These are phyloP conservation scores for Sebastes kiyomatsui DNA, from an alignment of 2,797 vertebrate species.

Conservation along the genomic window DNA sequence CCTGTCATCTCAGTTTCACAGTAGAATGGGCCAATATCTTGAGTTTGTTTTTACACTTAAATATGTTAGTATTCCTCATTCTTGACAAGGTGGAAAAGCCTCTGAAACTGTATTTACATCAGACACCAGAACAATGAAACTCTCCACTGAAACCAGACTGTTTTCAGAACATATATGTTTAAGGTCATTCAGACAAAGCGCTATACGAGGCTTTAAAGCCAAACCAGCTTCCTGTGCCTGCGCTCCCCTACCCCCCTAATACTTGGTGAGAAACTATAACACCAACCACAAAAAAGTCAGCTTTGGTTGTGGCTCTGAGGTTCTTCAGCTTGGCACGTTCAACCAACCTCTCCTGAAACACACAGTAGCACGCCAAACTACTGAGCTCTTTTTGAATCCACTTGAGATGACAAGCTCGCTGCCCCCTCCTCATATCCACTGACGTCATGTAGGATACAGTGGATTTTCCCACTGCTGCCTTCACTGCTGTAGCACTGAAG, in stretches of 20 bases:
- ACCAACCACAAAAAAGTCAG: slow-evolving; percentile 48
- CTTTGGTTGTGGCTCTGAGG: slow-evolving; percentile 48
- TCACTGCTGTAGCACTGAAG: slow-evolving; percentile 5
- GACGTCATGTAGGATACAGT: slow-evolving; percentile 12
- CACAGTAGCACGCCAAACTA: not conserved
- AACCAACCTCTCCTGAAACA: slow-evolving; percentile 1
- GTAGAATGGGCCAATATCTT: not conserved
- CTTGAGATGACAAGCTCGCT: not conserved
- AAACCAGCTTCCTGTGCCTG: slow-evolving; percentile 54
- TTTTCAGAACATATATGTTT: slow-evolving; percentile 16
- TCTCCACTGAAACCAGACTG: slow-evolving; percentile 7
- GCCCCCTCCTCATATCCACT: not conserved
- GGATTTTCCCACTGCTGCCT: slow-evolving; percentile 27
- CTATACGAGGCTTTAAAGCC: slow-evolving; percentile 43
- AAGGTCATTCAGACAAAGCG: slow-evolving; percentile 48
- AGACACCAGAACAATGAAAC: not conserved
- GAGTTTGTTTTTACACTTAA: not conserved
- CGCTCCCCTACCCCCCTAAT: slow-evolving; percentile 7
- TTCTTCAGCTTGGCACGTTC: slow-evolving; percentile 9
- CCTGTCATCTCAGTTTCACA: not conserved
- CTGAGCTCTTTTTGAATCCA: slow-evolving; percentile 3
- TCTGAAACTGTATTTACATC: not conserved
- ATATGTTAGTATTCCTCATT: not conserved
- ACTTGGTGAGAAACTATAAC: slow-evolving; percentile 46
- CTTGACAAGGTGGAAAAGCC: not conserved